These are phyloP conservation scores for Chelon labrosus DNA, from an alignment of 2,797 vertebrate species.

Conservation along the genomic window DNA sequence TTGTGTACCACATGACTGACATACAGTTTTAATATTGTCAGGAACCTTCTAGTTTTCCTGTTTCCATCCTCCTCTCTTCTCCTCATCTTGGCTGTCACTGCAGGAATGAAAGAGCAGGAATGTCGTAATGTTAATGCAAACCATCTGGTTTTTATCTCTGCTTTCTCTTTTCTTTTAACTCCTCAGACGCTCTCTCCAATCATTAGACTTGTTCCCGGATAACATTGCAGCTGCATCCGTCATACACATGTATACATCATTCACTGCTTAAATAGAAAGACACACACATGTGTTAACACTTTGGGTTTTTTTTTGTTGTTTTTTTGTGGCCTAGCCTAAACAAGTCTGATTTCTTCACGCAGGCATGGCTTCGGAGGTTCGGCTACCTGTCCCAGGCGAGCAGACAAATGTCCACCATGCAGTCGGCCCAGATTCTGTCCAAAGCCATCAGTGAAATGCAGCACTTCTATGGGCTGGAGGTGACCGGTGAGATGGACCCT, in stretches of 20 bases:
- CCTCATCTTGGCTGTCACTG: slow-evolving; percentile 42
- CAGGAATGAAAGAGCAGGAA: slow-evolving; percentile 62
- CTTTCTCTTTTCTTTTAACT: slow-evolving; percentile 52
- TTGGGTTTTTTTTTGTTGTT: neutral
- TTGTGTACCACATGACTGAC: neutral
- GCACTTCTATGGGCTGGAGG: slow-evolving; percentile 91
- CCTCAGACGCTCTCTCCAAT: slow-evolving; percentile 45
- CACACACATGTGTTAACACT: neutral
- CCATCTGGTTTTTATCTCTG: slow-evolving; percentile 73
- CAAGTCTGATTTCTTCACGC: slow-evolving; percentile 10
- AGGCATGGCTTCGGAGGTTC: slow-evolving; percentile 93
- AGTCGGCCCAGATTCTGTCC: slow-evolving; percentile 92
- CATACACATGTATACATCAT: neutral
- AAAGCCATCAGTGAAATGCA: slow-evolving; percentile 94
- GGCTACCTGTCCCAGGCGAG: slow-evolving; percentile 92
- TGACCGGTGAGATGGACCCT: slow-evolving; percentile 89
- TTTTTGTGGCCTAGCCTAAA: slow-evolving; percentile 33
- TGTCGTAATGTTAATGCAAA: slow-evolving; percentile 66
- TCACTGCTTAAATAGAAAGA: neutral
- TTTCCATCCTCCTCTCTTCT: slow-evolving; percentile 12
- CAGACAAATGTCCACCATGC: slow-evolving; percentile 95
- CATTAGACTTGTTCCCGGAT: slow-evolving; percentile 25
- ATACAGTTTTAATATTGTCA: slow-evolving; percentile 5
- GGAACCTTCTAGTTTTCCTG: neutral
- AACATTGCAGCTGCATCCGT: slow-evolving; percentile 2